Percentiles rank a stretch among this genome's conserved stretches.
Conservation (phyloP, 1,140 invertebrate genomes). For the Diachasma alloeum region DNA sequence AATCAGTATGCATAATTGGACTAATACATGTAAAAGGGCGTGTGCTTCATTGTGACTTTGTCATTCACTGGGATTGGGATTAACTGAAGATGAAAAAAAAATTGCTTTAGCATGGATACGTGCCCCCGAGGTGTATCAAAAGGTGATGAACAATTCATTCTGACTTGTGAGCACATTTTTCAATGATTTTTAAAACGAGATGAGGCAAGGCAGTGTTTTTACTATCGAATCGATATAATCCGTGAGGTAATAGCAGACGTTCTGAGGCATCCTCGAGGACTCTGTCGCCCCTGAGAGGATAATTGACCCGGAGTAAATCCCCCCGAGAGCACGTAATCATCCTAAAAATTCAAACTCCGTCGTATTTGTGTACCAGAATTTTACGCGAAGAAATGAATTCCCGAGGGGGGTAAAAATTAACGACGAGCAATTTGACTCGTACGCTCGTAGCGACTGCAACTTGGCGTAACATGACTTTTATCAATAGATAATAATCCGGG, state of each 20-base stretch:
- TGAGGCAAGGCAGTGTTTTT: neutral
- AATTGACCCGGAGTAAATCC: neutral
- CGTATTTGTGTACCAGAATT: neutral
- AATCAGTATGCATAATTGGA: constrained; percentile 32
- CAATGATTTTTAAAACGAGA: neutral
- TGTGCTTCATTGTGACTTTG: constrained; percentile 4
- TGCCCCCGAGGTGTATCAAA: neutral
- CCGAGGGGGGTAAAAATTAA: neutral
- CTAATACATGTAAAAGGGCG: constrained; percentile 31
- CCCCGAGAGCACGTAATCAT: neutral
- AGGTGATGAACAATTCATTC: neutral
- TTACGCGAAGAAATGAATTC: neutral
- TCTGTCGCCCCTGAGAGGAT: neutral
- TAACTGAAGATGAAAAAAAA: neutral
- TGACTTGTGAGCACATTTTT: no score
- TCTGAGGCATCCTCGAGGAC: neutral
- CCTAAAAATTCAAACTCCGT: neutral
- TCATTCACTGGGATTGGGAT: neutral
- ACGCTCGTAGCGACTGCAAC: constrained; percentile 10
- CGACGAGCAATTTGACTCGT: neutral
- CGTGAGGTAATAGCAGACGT: neutral
- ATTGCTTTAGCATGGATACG: neutral
- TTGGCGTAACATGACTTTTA: neutral
- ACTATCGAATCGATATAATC: neutral
- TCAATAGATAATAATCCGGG: constrained; percentile 37